Evolutionary conservation across 2,797 vertebrate genomes (phyloP), one percentile per base, ranked within the genome.

Genomic region (Crypturellus tataupa): DNA sequence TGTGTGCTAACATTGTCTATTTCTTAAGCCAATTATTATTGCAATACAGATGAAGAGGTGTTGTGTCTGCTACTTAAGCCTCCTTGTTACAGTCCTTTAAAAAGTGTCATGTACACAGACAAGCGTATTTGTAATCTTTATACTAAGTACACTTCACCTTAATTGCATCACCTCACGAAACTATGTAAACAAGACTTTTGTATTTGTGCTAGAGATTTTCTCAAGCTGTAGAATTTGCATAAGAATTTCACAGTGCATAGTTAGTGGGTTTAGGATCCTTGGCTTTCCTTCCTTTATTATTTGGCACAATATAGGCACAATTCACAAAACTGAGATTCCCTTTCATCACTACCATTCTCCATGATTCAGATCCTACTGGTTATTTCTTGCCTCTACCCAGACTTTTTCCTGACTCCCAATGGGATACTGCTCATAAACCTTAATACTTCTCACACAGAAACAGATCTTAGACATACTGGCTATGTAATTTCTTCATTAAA

Each of bases 111-210:
- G 91, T 83, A 92, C 71, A 87, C 73, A 89, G 87, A 91, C 64
- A 83, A 76, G 87, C 77, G 17, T 96, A 96, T 95, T 94, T 92
- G 77, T 97, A 96, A 95, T 97, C 92, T 97, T 97, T 93, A 76
- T 35, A 75, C 79, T 86, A 96, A 95, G 96, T 92, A 95, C 93
- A 95, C 94, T 97, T 96, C 94, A 96, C 77, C 83, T 95, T 96
- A 97, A 97, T 96, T 96, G 87, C 93, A 95, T 96, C 85, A 89
- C 82, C 86, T 95, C 76, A 25, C 9, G 21, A 87, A 89, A 97
- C 85, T 93, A 92, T 53, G 89, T 63, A 95, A 96, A 97, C 91
- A 96, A 92, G 83, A 35, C 64, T 87, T 94, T 75, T 87, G 53
- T 95, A 24, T 95, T 96, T 96, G 89, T 42, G 51, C 42, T 90